Evolutionary conservation across 1,140 invertebrate species (phyloP), one percentile per base, ranked within the genome.

Genomic region (Centruroides sculpturatus): DNA sequence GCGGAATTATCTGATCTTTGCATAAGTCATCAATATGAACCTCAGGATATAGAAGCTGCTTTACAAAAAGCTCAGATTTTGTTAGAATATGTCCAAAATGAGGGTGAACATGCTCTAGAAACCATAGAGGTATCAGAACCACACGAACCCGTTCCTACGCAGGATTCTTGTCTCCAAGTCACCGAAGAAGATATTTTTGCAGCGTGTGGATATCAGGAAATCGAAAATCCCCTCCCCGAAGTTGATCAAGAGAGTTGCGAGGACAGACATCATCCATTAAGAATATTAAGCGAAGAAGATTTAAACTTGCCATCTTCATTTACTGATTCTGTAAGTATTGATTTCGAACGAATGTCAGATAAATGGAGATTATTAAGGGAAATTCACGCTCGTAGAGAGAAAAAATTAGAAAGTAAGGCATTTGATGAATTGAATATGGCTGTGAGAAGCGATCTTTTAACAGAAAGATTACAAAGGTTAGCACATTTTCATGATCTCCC

Each of bases 161-260:
- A 59, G 23, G 63, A 68, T 53, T 66, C 59, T 13, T 68, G 61
- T 57, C 61, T 67, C 54, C 65, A 78, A 73, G 89, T 92, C 3
- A 93, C 87, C 2, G 89, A 93, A 76, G 89, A 92, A 75, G 89
- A 93, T 69, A 92, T 93, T 53, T 35, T 65, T 5, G 87, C 87
- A 3, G 79, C 85, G 59, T 89, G 86, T 69, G 57, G 56, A 47
- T 89, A 91, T 85, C 83, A 85, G 8, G 77, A 79, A 55, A 67
- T 57, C 10, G 84, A 86, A 74, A 82, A 85, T 77, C 82, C 81
- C 49, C 70, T 86, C 11, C 81, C 81, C 1, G 83, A 87, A 74
- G 80, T 81, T 34, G 82, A 86, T 67, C 81, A 78, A 73, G 84
- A 77, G 53, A 57, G 55, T 36, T 55, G n/a, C 49, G 71, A 68